Evolutionary conservation across 2,888 invertebrate genomes (phyloP).

Genomic region (Melanostoma mellinum): DNA sequence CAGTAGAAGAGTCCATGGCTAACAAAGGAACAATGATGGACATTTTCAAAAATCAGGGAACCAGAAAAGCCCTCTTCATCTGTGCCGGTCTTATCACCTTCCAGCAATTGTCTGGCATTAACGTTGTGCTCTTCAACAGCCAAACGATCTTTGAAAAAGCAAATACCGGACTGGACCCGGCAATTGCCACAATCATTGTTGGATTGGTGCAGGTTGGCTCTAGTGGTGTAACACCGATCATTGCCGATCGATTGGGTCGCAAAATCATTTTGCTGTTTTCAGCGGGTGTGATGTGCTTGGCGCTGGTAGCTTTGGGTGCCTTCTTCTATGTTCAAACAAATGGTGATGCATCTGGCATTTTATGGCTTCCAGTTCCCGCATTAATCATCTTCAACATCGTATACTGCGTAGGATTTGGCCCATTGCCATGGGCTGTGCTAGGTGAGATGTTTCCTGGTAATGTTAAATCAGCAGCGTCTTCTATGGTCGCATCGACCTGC

Average conservation of each 20-base stretch:
- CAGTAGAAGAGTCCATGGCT: conserved; percentile 81
- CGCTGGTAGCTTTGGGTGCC: conserved; percentile 84
- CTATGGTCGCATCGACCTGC: conserved; percentile 89
- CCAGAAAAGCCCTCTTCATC: conserved; percentile 89
- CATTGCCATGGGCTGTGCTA: conserved; percentile 92
- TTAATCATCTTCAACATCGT: conserved; percentile 88
- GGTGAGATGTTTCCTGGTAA: conserved; percentile 91
- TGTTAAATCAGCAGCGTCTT: conserved; percentile 89
- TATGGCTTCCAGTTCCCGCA: conserved; percentile 88
- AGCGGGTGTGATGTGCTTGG: conserved; percentile 86
- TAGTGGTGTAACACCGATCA: conserved; percentile 87
- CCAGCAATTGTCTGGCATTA: conserved; percentile 93
- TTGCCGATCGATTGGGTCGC: conserved; percentile 91
- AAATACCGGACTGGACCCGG: conserved; percentile 85
- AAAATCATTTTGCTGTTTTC: conserved; percentile 88
- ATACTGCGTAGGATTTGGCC: conserved; percentile 90
- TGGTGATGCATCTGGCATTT: conserved; percentile 82
- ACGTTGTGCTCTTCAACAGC: conserved; percentile 91
- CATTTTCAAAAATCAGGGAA: conserved; percentile 86
- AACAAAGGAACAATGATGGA: conserved; percentile 83
- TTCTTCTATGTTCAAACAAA: conserved; percentile 85
- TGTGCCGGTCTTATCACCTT: conserved; percentile 89
- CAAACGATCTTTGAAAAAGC: conserved; percentile 88
- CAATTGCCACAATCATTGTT: conserved; percentile 89
- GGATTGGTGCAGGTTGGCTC: conserved; percentile 88